Conservation (phyloP, 2,888 invertebrate genomes). For the Thecocarcelia acutangulata region DNA sequence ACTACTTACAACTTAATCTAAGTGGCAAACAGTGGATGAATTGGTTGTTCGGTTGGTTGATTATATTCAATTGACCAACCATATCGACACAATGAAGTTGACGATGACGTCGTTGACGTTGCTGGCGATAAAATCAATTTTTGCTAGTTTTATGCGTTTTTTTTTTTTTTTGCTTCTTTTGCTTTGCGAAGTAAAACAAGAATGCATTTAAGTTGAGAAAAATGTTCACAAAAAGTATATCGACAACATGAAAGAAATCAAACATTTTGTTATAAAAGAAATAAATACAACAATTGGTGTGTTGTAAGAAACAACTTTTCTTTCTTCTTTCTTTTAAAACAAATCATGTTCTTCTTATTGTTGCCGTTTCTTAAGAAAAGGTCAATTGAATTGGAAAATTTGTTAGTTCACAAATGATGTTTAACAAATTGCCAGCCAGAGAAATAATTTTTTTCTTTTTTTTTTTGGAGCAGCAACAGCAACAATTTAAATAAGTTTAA, state of each 20-base stretch:
- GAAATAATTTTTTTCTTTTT: not conserved
- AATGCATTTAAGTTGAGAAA: slow-evolving; percentile 45
- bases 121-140: slow-evolving; percentile 48
- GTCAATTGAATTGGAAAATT: slow-evolving; percentile 69
- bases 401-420: slow-evolving; percentile 62
- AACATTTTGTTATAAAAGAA: slow-evolving; percentile 52
- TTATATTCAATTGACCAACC: slow-evolving; percentile 65
- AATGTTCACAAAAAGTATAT: not conserved
- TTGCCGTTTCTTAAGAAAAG: slow-evolving; percentile 59
- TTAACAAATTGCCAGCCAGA: slow-evolving; percentile 47
- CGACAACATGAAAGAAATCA: slow-evolving; percentile 50
- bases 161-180: slow-evolving; percentile 1
- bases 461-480: too few species aligned
- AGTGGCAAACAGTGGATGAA: slow-evolving; percentile 48
- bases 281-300: slow-evolving; percentile 41
- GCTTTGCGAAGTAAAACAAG: not conserved
- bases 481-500: too few species aligned
- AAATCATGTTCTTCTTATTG: slow-evolving; percentile 40
- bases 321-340: slow-evolving; percentile 41
- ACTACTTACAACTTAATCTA: slow-evolving; percentile 24
- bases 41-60: slow-evolving; percentile 36
- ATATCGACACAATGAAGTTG: slow-evolving; percentile 53
- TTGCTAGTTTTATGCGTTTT: not conserved
- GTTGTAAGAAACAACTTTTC: slow-evolving; percentile 4
- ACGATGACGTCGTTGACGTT: slow-evolving; percentile 48